A percentile compares a stretch with the other conserved stretches of the same genome.
phyloP scores from a whole-genome alignment of 1,140 invertebrate genomes.

The Drosophila trapezifrons region DNA sequence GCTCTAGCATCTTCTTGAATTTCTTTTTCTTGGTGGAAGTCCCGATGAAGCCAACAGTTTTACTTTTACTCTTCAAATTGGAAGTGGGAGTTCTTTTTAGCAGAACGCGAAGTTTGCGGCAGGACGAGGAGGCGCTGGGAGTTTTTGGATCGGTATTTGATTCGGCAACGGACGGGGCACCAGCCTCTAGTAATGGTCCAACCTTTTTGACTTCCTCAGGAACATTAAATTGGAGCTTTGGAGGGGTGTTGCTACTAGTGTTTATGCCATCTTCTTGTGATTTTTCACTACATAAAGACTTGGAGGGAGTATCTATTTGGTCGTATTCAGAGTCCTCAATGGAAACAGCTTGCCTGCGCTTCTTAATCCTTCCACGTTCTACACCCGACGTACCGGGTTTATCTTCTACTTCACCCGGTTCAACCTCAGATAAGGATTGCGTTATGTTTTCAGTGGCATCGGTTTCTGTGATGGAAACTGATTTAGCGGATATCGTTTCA shows the following conservation, averaged over 20 bases:
- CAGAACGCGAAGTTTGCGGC: conserved; percentile 51
- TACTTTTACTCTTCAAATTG: not conserved
- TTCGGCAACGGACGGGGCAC: too few relatives aligned
- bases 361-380: conserved; percentile 1
- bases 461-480: too few relatives aligned
- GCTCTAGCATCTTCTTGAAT: not conserved
- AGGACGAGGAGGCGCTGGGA: conserved; percentile 7
- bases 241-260: not conserved
- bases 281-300: not conserved
- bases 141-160: not conserved
- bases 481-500: not conserved
- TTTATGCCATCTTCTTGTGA: not conserved
- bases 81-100: conserved; percentile 32
- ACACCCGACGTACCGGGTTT: too few relatives aligned
- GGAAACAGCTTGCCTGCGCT: not conserved
- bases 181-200: too few relatives aligned
- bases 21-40: not conserved
- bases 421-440: not conserved
- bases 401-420: not conserved
- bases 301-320: not conserved
- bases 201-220: not conserved
- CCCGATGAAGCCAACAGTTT: not conserved
- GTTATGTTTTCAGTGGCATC: not conserved
- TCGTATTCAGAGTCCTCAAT: not conserved
- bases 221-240: not conserved